Percentiles rank a stretch among this genome's conserved stretches.
Conservation (phyloP, 2,888 invertebrate genomes). For the Hyles lineata region DNA sequence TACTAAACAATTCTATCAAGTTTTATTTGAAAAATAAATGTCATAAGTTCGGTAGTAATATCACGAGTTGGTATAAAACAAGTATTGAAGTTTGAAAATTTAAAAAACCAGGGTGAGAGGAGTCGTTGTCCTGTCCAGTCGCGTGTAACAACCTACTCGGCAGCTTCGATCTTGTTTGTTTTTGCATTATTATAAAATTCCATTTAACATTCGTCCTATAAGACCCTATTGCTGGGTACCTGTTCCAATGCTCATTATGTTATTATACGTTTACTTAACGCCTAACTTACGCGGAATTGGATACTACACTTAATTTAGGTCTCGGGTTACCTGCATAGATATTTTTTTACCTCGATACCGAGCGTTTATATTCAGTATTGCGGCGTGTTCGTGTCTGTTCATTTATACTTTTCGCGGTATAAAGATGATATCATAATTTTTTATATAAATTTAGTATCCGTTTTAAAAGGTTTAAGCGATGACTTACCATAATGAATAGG, state of each 20-base stretch:
- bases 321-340: background rate
- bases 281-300: conserved; percentile 15
- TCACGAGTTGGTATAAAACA: background rate
- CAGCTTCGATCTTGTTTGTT: conserved; percentile 72
- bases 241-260: conserved; percentile 45
- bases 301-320: background rate
- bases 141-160: conserved; percentile 65
- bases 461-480: conserved; percentile 28
- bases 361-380: background rate
- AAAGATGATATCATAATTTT: conserved; percentile 25
- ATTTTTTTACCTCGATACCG: background rate
- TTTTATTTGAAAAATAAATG: too few species aligned
- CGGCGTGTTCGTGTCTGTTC: background rate
- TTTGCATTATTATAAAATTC: conserved; percentile 80
- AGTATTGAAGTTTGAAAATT: conserved; percentile 44
- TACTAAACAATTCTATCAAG: too few species aligned
- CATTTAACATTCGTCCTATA: conserved; percentile 48
- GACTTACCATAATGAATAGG: conserved; percentile 1
- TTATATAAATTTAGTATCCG: conserved; percentile 28
- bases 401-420: conserved; percentile 39
- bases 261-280: conserved; percentile 27
- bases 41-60: too few species aligned
- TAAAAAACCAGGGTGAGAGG: conserved; percentile 43
- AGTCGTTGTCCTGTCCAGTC: conserved; percentile 78
- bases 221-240: conserved; percentile 39